These are phyloP conservation scores for Leptothorax acervorum DNA, from an alignment of 2,888 invertebrate genomes.

Conservation along the genomic window DNA sequence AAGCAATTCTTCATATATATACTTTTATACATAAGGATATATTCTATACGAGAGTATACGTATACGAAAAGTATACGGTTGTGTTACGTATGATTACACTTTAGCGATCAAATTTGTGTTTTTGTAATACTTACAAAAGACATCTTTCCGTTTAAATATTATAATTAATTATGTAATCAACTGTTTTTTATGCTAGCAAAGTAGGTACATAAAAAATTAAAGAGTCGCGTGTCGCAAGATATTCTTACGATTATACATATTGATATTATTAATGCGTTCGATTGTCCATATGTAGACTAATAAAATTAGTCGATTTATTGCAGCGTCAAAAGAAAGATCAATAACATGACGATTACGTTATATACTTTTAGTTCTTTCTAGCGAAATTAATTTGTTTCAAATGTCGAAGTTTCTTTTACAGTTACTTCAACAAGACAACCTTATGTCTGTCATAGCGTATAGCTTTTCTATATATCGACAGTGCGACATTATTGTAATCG, in stretches of 20 bases:
- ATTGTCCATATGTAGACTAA: neutral
- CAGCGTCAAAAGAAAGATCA: neutral
- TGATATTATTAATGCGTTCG: neutral
- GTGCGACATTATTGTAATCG: neutral
- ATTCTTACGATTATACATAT: neutral
- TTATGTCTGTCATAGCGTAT: neutral
- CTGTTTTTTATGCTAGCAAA: neutral
- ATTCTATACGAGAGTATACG: no score
- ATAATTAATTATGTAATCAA: slow-evolving; percentile 5
- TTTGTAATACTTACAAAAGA: neutral
- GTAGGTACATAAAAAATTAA: neutral
- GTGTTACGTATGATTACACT: neutral
- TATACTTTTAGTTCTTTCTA: neutral
- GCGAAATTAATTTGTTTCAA: slow-evolving; percentile 27
- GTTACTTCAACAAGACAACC: neutral
- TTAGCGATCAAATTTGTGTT: neutral
- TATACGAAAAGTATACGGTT: neutral
- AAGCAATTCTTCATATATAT: neutral
- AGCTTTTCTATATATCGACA: neutral
- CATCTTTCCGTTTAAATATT: neutral
- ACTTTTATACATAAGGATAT: neutral
- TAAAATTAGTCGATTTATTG: slow-evolving; percentile 11
- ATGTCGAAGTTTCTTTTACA: neutral
- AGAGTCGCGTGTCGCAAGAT: neutral
- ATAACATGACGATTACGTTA: neutral